Percentiles rank a stretch among this genome's conserved stretches.
These are phyloP conservation scores for Sceliomorpha sp. DNA, from an alignment of 2,888 invertebrate genomes.

Conservation along the genomic window DNA sequence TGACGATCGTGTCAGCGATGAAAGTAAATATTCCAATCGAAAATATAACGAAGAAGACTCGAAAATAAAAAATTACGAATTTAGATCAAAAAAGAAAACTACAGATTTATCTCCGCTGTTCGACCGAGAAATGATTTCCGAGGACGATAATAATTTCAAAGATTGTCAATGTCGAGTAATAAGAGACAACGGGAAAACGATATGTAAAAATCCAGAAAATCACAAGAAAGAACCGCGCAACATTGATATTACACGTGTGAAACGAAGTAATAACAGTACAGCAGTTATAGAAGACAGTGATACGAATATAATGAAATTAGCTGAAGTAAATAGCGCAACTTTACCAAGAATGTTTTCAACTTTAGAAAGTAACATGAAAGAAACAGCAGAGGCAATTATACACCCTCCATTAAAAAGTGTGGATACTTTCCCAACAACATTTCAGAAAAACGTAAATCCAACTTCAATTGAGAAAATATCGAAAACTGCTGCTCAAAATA, in stretches of 20 bases:
- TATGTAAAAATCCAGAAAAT: slow-evolving; percentile 7
- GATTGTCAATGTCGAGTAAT: slow-evolving; percentile 68
- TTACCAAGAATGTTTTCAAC: not conserved
- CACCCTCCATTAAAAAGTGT: no score
- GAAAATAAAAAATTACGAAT: not conserved
- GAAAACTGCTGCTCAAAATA: no score
- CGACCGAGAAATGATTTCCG: slow-evolving; percentile 67
- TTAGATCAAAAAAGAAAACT: slow-evolving; percentile 51
- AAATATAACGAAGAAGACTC: slow-evolving; percentile 3
- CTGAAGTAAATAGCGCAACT: not conserved
- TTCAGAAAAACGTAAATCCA: no score
- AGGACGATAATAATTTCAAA: slow-evolving; percentile 65
- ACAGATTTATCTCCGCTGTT: slow-evolving; percentile 57
- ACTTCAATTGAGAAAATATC: no score
- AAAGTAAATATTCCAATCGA: not conserved
- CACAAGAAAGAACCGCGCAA: not conserved
- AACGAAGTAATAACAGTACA: no score
- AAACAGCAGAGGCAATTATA: no score
- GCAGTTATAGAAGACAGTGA: no score
- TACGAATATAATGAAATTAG: slow-evolving; percentile 32
- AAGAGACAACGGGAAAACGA: slow-evolving; percentile 37
- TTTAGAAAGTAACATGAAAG: slow-evolving; percentile 1
- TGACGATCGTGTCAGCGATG: not conserved
- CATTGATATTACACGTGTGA: not conserved
- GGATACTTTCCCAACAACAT: no score